These are phyloP conservation scores for Mastigias papua DNA, from an alignment of 30 jellyfish, hydroid and myxozoan species.

Conservation along the genomic window DNA sequence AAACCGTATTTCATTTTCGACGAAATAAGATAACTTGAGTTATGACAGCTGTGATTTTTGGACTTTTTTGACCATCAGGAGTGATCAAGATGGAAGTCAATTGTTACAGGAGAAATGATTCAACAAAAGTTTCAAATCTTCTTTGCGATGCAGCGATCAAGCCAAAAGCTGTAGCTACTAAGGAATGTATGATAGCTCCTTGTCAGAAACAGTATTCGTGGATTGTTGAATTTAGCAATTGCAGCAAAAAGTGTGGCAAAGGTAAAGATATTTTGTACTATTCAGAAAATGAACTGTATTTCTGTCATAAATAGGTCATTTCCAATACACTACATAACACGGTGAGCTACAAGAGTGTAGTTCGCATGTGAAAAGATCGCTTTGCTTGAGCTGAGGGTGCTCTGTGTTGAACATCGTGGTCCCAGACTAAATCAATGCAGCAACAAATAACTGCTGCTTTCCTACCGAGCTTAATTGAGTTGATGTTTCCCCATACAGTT, in stretches of 20 bases:
- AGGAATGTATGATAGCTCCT: conserved; percentile 35
- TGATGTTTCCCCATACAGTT: too few relatives aligned
- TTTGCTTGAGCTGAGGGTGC: too few relatives aligned
- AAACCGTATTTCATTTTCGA: too few relatives aligned
- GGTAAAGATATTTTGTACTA: conserved; percentile 14
- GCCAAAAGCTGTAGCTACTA: conserved; percentile 35
- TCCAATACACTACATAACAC: too few relatives aligned
- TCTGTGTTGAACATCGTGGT: too few relatives aligned
- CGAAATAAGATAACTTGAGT: too few relatives aligned
- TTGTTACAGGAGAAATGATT: conserved; percentile 20
- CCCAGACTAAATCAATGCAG: too few relatives aligned
- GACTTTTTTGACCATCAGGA: background rate
- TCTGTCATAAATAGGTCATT: background rate
- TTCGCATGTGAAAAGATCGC: too few relatives aligned
- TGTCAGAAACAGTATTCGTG: conserved; percentile 59
- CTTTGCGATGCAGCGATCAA: conserved; percentile 20
- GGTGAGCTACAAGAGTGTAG: too few relatives aligned
- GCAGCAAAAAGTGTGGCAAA: conserved; percentile 72
- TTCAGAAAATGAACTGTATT: background rate
- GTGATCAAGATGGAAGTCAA: background rate
- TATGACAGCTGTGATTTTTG: background rate
- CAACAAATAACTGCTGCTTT: too few relatives aligned
- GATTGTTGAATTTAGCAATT: conserved; percentile 23
- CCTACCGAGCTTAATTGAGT: too few relatives aligned
- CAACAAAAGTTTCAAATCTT: background rate